phyloP scores from a whole-genome alignment of 2,888 invertebrate species.

The Sylvicola cinctus region DNA sequence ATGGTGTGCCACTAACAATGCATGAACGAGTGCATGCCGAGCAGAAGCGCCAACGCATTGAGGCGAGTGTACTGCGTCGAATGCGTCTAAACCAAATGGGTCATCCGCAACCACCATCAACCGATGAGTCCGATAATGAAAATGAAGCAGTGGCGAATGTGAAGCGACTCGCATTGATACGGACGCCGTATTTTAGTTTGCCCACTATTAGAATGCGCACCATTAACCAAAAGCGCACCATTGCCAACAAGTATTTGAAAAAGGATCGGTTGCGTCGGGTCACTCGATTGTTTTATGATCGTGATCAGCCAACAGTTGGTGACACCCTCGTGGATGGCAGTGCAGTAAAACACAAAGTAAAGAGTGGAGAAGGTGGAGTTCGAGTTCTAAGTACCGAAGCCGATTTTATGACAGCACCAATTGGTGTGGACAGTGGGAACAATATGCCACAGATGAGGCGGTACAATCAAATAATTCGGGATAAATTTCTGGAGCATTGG shows the following conservation, averaged over 20 bases:
- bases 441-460: no score
- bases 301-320: conserved; percentile 1
- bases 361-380: no score
- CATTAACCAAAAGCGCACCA: conserved; percentile 5
- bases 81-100: conserved; percentile 7
- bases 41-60: conserved; percentile 1
- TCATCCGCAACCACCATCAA: conserved; percentile 5
- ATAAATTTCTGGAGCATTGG: no score
- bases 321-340: no score
- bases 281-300: conserved; percentile 6
- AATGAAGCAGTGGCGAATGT: conserved; percentile 6
- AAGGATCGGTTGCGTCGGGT: conserved; percentile 6
- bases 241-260: conserved; percentile 6
- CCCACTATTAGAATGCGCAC: conserved; percentile 5
- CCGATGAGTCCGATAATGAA: conserved; percentile 6
- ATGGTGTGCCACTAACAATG: conserved; percentile 7
- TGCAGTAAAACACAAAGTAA: no score
- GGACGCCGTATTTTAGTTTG: conserved; percentile 7
- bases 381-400: no score
- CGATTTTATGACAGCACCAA: no score
- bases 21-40: conserved; percentile 4
- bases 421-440: no score
- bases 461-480: no score
- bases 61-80: conserved; percentile 4
- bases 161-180: conserved; percentile 6